A percentile compares a stretch with the other conserved stretches of the same genome.
Evolutionary conservation across 2,888 invertebrate genomes (phyloP).

Genomic region (Phalera bucephala): DNA sequence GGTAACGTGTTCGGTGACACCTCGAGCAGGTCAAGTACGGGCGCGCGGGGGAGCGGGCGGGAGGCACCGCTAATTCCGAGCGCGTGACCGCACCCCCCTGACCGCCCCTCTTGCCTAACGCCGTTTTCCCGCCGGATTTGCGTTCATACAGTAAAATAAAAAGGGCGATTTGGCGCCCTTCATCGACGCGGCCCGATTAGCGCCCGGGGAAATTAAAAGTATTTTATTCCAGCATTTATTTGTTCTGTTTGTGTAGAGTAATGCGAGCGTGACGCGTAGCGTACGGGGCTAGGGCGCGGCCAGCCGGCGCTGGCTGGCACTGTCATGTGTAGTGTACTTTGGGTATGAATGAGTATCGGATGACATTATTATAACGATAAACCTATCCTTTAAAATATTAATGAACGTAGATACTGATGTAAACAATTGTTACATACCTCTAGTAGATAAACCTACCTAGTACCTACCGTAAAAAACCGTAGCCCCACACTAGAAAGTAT

Average conservation of each 20-base stretch:
- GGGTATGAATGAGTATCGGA: no score
- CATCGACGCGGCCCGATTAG: constrained; percentile 78
- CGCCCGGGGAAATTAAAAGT: constrained; percentile 82
- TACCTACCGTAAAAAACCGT: no score
- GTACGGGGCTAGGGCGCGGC: constrained; percentile 19
- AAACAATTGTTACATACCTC: no score
- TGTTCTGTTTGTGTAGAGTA: constrained; percentile 74
- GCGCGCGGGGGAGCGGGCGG: no score
- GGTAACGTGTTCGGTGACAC: constrained; percentile 76
- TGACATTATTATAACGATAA: no score
- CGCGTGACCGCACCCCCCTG: constrained; percentile 67
- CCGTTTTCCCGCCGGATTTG: constrained; percentile 79
- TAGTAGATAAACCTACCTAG: no score
- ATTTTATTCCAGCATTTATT: constrained; percentile 80
- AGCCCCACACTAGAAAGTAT: no score
- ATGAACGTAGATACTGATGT: no score
- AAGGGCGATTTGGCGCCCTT: constrained; percentile 80
- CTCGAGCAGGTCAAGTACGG: constrained; percentile 67
- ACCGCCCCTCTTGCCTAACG: constrained; percentile 15
- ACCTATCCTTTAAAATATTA: no score
- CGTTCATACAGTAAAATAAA: constrained; percentile 79
- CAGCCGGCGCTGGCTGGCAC: background rate
- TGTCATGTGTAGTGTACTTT: no score
- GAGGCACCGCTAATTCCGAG: constrained; percentile 65
- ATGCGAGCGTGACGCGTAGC: constrained; percentile 49